Evolutionary conservation across 2,113 vertebrate genomes (phyloP), one percentile per base, ranked within the genome.

Genomic region (Brevimyrus niger): DNA sequence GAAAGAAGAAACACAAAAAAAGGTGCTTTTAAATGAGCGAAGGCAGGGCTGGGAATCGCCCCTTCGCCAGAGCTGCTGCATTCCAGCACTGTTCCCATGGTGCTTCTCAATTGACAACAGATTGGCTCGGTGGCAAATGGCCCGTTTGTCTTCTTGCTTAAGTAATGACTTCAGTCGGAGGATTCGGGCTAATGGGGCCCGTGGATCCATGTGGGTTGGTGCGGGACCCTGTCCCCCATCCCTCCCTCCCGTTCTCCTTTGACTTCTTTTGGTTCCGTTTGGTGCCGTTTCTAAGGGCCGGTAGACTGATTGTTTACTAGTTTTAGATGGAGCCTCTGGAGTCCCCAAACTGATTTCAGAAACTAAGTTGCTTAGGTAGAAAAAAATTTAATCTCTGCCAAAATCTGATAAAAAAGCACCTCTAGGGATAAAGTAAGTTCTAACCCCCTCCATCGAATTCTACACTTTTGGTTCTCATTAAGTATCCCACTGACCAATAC

Each of bases 61-160:
- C 1, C 23, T 84, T 42, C 55, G 42, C 13, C 46, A 46, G 76
- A 47, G 91, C 91, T 91, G 91, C 90, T 89, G 90, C 95, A 95
- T 94, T 95, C 94, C 93, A 44, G 31, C 88, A 58, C 46, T 82
- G 93, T 96, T 94, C 91, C 95, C 94, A 95, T 94, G 95, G 93
- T 88, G 44, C 82, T 92, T 73, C 51, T 92, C 93, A 94, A 93
- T 95, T 92, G 92, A 93, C 94, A 92, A 90, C 94, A 94, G 94
- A 95, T 95, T 95, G 94, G 94, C 92, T 94, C 90, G 94, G 94
- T 95, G 95, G 95, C 94, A 95, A 95, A 92, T 91, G 90, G 92
- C 76, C 94, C 93, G 92, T 94, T 91, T 93, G 90, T 89, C 92
- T 88, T 91, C 90, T 90, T 88, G 21, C 76, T 89, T 92, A 91